A percentile compares a stretch with the other conserved stretches of the same genome.
Evolutionary conservation across 2,888 invertebrate species (phyloP).

Genomic region (Agrypnus murinus): DNA sequence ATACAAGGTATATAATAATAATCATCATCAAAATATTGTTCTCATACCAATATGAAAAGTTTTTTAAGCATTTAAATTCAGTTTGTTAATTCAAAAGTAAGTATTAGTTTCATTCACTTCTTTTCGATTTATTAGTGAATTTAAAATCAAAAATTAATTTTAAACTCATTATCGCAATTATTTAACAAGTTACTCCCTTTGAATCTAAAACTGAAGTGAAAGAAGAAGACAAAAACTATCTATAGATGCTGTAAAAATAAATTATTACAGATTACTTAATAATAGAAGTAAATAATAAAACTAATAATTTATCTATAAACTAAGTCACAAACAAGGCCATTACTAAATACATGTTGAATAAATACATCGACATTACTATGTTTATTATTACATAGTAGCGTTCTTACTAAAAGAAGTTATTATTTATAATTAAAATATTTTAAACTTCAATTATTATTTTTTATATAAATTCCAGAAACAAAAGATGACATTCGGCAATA

Average conservation of each 20-base stretch:
- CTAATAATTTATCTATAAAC: conserved; percentile 41
- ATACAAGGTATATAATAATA: conserved; percentile 13
- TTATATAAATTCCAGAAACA: conserved; percentile 7
- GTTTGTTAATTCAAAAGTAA: conserved; percentile 6
- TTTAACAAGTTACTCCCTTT: conserved; percentile 5
- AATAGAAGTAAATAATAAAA: conserved; percentile 22
- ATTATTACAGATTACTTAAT: conserved; percentile 34
- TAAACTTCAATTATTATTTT: no score
- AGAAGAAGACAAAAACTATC: neutral
- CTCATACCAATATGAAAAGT: conserved; percentile 1
- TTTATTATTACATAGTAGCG: conserved; percentile 1
- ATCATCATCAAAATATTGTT: neutral
- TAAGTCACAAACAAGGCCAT: conserved; percentile 36
- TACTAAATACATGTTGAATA: conserved; percentile 27
- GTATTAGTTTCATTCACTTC: neutral
- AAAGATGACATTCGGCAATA: conserved; percentile 9
- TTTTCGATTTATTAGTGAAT: no score
- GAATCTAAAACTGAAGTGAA: neutral
- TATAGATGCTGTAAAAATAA: conserved; percentile 31
- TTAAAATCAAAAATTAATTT: no score
- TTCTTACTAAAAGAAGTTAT: neutral
- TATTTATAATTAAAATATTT: no score
- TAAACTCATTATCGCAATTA: neutral
- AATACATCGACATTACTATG: no score
- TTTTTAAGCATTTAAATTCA: conserved; percentile 6